Percentiles rank a stretch among this genome's conserved stretches.
phyloP scores from a whole-genome alignment of 2,888 invertebrate genomes.

The Macrosoma leucophasiata region DNA sequence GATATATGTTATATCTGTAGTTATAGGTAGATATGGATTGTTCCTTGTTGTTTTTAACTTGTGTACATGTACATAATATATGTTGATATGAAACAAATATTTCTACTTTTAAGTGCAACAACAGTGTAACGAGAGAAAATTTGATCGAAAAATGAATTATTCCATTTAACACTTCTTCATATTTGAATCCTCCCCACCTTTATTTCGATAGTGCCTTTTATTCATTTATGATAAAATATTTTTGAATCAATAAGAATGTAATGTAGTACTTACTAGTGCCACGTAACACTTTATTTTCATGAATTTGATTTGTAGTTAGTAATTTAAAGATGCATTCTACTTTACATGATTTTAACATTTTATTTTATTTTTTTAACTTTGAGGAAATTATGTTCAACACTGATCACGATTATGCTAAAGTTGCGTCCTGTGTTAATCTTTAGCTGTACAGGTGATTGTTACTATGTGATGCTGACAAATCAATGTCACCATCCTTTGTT shows the following conservation, averaged over 20 bases:
- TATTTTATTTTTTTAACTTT: slow-evolving; percentile 33
- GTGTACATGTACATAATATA: slow-evolving; percentile 65
- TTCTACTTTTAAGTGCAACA: slow-evolving; percentile 68
- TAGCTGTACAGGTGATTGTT: slow-evolving; percentile 6
- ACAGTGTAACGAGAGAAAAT: slow-evolving; percentile 70
- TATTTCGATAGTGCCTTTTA: slow-evolving; percentile 64
- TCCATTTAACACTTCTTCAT: slow-evolving; percentile 49
- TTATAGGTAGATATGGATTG: slow-evolving; percentile 40
- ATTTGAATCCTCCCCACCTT: slow-evolving; percentile 54
- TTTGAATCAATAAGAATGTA: slow-evolving; percentile 41
- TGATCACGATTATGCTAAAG: slow-evolving; percentile 9
- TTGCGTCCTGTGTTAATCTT: slow-evolving; percentile 5
- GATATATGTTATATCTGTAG: slow-evolving; percentile 26
- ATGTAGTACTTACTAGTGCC: slow-evolving; percentile 43
- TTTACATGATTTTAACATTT: slow-evolving; percentile 50
- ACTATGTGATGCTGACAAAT: slow-evolving; percentile 11
- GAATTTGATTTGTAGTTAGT: slow-evolving; percentile 34
- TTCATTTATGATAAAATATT: slow-evolving; percentile 42
- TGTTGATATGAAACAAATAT: slow-evolving; percentile 45
- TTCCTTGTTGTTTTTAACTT: slow-evolving; percentile 54
- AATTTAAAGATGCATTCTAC: slow-evolving; percentile 49
- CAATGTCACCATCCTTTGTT: slow-evolving; percentile 17
- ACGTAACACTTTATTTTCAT: slow-evolving; percentile 42
- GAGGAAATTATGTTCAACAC: slow-evolving; percentile 10
- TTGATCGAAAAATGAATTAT: slow-evolving; percentile 45